Evolutionary conservation across 2,113 vertebrate genomes (phyloP).

Genomic region (Eubucco bourcierii): DNA sequence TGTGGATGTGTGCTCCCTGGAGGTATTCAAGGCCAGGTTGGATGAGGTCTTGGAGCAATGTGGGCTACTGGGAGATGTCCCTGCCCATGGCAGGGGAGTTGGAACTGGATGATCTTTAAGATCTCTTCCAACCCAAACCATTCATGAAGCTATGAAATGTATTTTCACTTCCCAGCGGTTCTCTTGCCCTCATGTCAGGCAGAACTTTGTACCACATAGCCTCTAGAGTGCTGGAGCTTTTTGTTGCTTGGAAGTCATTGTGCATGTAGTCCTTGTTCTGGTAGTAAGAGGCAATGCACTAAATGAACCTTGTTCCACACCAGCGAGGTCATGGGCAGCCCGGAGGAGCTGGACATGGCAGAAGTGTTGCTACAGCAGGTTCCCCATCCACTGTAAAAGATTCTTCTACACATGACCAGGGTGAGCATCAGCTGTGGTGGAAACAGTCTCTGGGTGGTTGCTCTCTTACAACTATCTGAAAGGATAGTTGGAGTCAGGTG

Average conservation of each 20-base stretch:
- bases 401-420: neutral
- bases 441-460: neutral
- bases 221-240: neutral
- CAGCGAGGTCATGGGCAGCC: neutral
- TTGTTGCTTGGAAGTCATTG: neutral
- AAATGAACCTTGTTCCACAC: neutral
- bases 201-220: accelerated
- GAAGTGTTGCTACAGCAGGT: conserved; percentile 18
- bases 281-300: neutral
- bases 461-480: too few relatives aligned
- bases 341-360: neutral
- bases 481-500: too few relatives aligned
- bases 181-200: neutral
- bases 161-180: accelerated
- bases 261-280: neutral
- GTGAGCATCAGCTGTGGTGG: neutral
- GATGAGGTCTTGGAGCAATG: too few relatives aligned
- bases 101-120: too few relatives aligned
- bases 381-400: conserved; percentile 29
- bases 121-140: too few relatives aligned
- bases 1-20: too few relatives aligned
- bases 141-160: too few relatives aligned
- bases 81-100: too few relatives aligned
- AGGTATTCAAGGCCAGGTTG: too few relatives aligned
- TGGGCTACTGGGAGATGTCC: too few relatives aligned